Conservation (phyloP, 2,113 vertebrate genomes). For the Corythaeola cristata region DNA sequence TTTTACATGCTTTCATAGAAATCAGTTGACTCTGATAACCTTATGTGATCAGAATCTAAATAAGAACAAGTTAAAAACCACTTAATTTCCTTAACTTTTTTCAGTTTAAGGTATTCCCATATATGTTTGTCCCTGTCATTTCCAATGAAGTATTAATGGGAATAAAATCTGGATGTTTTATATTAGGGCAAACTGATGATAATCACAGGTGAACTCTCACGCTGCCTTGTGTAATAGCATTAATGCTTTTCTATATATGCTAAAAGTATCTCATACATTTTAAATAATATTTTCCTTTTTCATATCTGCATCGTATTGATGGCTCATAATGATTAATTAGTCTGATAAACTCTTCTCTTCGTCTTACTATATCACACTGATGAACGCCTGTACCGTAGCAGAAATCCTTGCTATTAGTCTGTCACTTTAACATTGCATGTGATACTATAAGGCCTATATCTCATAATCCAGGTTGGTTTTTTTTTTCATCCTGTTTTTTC, state of each 20-base stretch:
- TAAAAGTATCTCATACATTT: background rate
- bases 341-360: background rate
- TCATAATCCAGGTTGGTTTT: background rate
- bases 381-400: background rate
- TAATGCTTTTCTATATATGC: background rate
- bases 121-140: background rate
- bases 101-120: background rate
- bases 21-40: background rate
- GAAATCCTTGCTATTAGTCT: background rate
- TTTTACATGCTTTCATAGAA: background rate
- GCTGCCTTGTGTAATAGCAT: background rate
- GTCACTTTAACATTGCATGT: background rate
- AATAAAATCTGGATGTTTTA: background rate
- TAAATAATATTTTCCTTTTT: background rate
- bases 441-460: background rate
- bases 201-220: background rate
- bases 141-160: background rate
- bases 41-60: background rate
- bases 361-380: background rate
- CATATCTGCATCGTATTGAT: background rate
- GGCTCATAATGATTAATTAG: background rate
- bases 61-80: background rate
- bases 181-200: background rate
- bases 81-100: background rate
- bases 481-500: background rate